phyloP scores from a whole-genome alignment of 2,797 vertebrate genomes.

The Dendrocincla fuliginosa region DNA sequence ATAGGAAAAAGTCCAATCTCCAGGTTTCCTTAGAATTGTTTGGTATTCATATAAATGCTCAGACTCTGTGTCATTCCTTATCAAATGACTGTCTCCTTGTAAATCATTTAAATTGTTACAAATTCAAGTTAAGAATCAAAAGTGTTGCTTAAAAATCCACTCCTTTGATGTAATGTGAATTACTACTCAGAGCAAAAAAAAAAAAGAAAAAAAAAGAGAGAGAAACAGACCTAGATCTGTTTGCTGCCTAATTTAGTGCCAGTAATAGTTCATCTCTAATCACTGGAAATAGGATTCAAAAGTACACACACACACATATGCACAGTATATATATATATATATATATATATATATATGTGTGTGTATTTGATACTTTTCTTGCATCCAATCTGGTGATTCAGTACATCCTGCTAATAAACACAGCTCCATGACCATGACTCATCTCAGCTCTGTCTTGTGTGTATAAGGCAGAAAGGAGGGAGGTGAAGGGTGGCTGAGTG shows the following conservation, averaged over 20 bases:
- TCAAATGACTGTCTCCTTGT: slow-evolving; percentile 11
- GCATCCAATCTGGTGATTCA: neutral
- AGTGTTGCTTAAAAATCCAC: slow-evolving; percentile 5
- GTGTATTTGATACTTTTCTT: neutral
- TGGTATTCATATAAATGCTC: slow-evolving; percentile 9
- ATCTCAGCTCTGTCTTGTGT: neutral
- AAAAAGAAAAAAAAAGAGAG: neutral
- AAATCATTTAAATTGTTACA: slow-evolving; percentile 56
- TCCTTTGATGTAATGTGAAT: neutral
- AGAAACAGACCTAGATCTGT: neutral
- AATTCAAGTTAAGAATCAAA: slow-evolving; percentile 26
- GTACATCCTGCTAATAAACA: neutral
- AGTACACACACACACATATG: neutral
- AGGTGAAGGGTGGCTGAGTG: neutral
- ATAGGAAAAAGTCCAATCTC: neutral
- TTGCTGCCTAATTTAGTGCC: neutral
- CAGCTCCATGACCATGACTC: neutral
- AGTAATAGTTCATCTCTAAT: neutral
- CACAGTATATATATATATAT: neutral
- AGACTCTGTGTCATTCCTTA: slow-evolving; percentile 28
- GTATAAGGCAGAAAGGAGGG: neutral
- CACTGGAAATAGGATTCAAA: neutral
- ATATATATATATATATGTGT: neutral
- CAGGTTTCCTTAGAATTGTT: slow-evolving; percentile 18
- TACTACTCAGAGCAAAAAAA: neutral